Conservation (phyloP, 2,888 invertebrate genomes). For the Sesamia inferens region DNA sequence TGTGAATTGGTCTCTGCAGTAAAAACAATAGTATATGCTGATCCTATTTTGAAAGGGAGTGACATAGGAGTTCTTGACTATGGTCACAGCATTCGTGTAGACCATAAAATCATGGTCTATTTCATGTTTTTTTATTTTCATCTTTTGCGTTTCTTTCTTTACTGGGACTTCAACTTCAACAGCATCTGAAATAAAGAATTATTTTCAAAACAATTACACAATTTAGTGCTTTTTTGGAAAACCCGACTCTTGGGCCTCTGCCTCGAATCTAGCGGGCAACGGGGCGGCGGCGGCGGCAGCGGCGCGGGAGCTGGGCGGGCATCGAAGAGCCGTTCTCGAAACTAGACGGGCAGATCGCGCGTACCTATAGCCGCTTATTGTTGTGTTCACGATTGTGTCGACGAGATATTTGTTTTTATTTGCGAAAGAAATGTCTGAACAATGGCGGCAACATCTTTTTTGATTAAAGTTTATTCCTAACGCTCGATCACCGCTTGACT, state of each 20-base stretch:
- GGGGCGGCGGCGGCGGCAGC: too few species aligned
- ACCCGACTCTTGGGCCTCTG: neutral
- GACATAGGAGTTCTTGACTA: slow-evolving; percentile 81
- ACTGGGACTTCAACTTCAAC: slow-evolving; percentile 60
- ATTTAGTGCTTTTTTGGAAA: neutral
- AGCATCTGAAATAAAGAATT: slow-evolving; percentile 43
- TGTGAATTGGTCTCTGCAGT: slow-evolving; percentile 84
- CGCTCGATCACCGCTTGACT: too few species aligned
- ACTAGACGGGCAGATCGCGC: too few species aligned
- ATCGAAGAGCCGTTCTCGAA: too few species aligned
- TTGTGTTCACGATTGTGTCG: too few species aligned
- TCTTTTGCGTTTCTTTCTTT: slow-evolving; percentile 58
- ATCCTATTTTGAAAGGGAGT: slow-evolving; percentile 73
- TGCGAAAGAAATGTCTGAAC: too few species aligned
- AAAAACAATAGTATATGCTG: slow-evolving; percentile 85
- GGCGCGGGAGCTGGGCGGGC: too few species aligned
- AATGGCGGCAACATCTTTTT: too few species aligned
- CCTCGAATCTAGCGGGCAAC: too few species aligned
- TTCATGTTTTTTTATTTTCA: slow-evolving; percentile 61
- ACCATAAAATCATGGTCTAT: slow-evolving; percentile 78
- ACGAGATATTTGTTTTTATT: too few species aligned
- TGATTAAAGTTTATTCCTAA: too few species aligned
- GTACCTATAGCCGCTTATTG: too few species aligned
- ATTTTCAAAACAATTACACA: neutral
- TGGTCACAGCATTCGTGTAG: slow-evolving; percentile 76